Conservation (phyloP, 1,140 invertebrate genomes). For the Carposina sasakii region DNA sequence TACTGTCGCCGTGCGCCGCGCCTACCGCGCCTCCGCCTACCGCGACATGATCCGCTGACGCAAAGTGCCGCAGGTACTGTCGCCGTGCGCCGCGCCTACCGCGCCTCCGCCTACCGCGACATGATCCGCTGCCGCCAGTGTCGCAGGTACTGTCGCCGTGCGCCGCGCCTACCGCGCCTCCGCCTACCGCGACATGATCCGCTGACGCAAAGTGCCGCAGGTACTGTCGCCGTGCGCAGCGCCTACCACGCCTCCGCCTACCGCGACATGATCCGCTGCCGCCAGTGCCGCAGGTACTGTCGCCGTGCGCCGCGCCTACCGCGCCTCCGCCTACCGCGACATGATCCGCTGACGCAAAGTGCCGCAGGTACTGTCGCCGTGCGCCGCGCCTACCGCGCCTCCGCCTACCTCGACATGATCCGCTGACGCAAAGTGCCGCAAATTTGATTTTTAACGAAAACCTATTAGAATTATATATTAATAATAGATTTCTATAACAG, state of each 20-base stretch:
- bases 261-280: constrained; percentile 95
- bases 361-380: no score
- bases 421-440: no score
- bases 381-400: constrained; percentile 94
- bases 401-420: constrained; percentile 94
- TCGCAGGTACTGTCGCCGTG: constrained; percentile 93
- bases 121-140: constrained; percentile 94
- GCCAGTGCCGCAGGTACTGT: constrained; percentile 88
- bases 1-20: constrained; percentile 93
- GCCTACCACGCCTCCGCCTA: constrained; percentile 94
- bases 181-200: constrained; percentile 94
- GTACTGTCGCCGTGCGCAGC: constrained; percentile 94
- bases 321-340: constrained; percentile 92
- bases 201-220: no score
- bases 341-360: constrained; percentile 99
- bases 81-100: constrained; percentile 95
- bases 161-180: constrained; percentile 94
- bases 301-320: constrained; percentile 95
- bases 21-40: constrained; percentile 93
- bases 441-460: no score
- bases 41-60: constrained; percentile 97
- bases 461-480: no score
- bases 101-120: constrained; percentile 92
- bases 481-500: no score
- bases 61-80: no score